Evolutionary conservation across 2,113 vertebrate species (phyloP).

Genomic region (Tonatia bakeri): DNA sequence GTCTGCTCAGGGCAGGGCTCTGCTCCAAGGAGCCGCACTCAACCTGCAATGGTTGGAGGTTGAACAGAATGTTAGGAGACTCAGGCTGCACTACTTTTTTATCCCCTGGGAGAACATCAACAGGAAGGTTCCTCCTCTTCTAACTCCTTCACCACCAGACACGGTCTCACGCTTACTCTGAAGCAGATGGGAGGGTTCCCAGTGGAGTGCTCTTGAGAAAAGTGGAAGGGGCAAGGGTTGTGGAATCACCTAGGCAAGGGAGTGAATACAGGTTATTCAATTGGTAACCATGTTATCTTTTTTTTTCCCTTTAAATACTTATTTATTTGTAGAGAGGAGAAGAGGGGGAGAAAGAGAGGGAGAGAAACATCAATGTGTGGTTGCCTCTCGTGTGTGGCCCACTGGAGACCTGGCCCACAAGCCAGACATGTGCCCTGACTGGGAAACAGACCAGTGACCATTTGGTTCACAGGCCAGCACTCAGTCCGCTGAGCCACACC

Average conservation of each 20-base stretch:
- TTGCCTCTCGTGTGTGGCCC: no score
- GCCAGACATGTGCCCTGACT: no score
- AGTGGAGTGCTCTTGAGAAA: not conserved
- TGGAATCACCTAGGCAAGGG: not conserved
- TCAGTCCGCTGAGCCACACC: no score
- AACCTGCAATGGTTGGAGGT: not conserved
- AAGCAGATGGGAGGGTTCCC: not conserved
- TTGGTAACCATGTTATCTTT: not conserved
- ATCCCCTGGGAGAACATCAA: not conserved
- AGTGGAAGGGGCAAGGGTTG: not conserved
- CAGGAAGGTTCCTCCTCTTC: not conserved
- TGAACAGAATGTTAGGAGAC: not conserved
- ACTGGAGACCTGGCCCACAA: no score
- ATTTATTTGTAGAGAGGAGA: not conserved
- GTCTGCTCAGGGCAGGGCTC: not conserved
- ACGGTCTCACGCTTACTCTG: not conserved
- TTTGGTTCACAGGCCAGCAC: no score
- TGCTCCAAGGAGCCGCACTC: not conserved
- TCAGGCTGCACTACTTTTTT: not conserved
- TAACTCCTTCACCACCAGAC: not conserved
- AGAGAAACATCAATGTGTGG: no score
- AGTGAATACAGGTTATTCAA: not conserved
- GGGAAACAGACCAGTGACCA: no score
- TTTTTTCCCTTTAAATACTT: not conserved
- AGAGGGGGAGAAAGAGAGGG: not conserved